Evolutionary conservation across 2,797 vertebrate genomes (phyloP), one percentile per base, ranked within the genome.

Genomic region (Acipenser transmontanus): DNA sequence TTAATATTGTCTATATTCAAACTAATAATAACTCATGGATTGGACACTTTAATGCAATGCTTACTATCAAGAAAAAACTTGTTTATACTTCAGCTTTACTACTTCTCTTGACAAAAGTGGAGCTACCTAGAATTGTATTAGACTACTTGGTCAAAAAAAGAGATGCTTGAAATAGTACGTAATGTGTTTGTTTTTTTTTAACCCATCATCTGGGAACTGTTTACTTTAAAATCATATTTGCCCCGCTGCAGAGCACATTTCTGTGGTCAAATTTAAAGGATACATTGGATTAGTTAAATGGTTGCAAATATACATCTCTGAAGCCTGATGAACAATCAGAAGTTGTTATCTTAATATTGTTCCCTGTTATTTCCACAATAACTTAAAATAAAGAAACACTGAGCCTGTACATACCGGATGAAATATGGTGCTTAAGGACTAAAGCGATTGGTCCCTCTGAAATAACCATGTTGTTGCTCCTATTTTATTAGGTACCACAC

Each of bases 401-500:
- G 84, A 59, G 81, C 75, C 71, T 76, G 84, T 81, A 84, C 81
- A 87, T 86, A 85, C 80, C 74, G 73, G 78, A 85, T 85, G 85
- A 89, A 89, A 84, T 85, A 90, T 80, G 84, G 75, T 78, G 78
- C 84, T 82, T 79, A 76, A 82, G 81, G 84, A 84, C 84, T 82
- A 78, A 75, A 70, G 81, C 86, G 84, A 87, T 89, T 89, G 85
- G 89, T 91, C 90, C 92, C 90, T 87, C 85, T 87, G 92, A 93
- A 93, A 90, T 89, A 91, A 84, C 87, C 88, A 81, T 85, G 90
- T 93, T 96, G 95, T 93, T 95, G 93, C 91, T 91, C 93, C 86
- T 88, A 89, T 92, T 94, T 94, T 94, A 93, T 94, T 94, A 92
- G 91, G 88, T 86, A 85, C 88, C 85, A 86, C 91, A 91, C 90